Evolutionary conservation across 2,113 vertebrate species (phyloP), one percentile per base, ranked within the genome.

Genomic region (Periophthalmodon schlosseri): DNA sequence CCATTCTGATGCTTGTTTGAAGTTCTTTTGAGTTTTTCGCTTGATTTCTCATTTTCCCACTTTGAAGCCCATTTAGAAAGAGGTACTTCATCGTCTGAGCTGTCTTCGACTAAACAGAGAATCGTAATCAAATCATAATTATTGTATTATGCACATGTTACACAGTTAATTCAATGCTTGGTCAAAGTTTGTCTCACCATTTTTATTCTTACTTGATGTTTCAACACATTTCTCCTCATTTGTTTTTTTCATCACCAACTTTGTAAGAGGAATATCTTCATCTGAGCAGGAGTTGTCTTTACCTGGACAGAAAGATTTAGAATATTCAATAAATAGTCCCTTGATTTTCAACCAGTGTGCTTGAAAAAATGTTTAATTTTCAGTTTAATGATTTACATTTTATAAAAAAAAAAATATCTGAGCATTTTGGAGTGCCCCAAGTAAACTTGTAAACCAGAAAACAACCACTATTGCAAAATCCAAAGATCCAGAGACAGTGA

Each of bases 271-370:
- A 10, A 66, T 36, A 11, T 66, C 64, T 11, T 66, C 63, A 36
- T 66, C 64, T 46, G 64, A 66, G 64, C 36, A 46, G 34, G 64
- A 66, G 64, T 39, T 39, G 20, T 66, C 20, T 44, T 66, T 66
- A 12, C 39, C 64, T 66, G 9, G 18, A 13, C 34, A 46, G 16
- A 46, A 39, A 66, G 9, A 46, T 3, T 20, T 13, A 44, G 18
- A 66, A 60, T 4, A 14, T 44, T 44, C 1, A 10, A 44, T 44
- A 44, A 44, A 44, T 10, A 44, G 36, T 7, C 3, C 36, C 39
- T 44, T 44, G 39, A 10, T 44, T 10, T 44, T 44, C 39, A 44
- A 39, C 36, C 36, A 39, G 10, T 44, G 10, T 44, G 39, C 39
- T 44, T 44, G 39, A 44, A 44, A 44, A 44, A 44, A 44, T 10